Base-by-base conservation (phyloP, 2,888 invertebrate genomes). In the Caenorhabditis imperialis region DNA sequence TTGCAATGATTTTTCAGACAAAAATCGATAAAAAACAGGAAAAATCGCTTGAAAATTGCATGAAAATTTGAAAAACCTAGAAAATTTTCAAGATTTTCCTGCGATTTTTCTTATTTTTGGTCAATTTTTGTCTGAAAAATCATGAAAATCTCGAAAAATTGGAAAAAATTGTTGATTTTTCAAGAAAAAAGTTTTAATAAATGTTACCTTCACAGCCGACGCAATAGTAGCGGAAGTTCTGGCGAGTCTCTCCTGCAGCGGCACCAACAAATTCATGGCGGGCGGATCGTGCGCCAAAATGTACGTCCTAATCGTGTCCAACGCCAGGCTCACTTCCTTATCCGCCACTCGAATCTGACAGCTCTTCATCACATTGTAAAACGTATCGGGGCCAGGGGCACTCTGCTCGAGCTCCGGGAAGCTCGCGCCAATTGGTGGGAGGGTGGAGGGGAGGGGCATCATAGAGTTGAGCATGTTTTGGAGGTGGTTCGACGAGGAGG, bases 251-350 rank as follows among this genome's bases (percentile, higher is more conserved):
- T 61, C 51, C 47, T 78, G 78, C 14, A 80, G 60, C 4, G 69
- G 65, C 14, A 75, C 44, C 25, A 80, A 47, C 40, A 70, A 44
- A 3, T 33, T 38, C 61, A 80, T 74, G 18, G 70, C 69, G 0
- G 57, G 37, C 10, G 75, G 74, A 33, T 78, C 76, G 47, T 76
- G 30, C 0, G 48, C 40, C 22, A 78, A 25, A 58, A 78, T 78
- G 51, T 51, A 78, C 0, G 60, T 10, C 1, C 78, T 44, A 2
- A 80, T 20, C 0, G 71, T 70, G 54, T 80, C 75, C 10, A 80
- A 25, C 5, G 80, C 80, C 14, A 50, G 55, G 20, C 69, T 54
- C 1, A 75, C 45, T 33, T 77, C 67, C 50, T 57, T 67, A 12
- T 63, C 63, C 0, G 30, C 27, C 2, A 72, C 62, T 25, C 58